Base-by-base conservation (phyloP, 1,140 invertebrate genomes). In the Drosophila rhopaloa region DNA sequence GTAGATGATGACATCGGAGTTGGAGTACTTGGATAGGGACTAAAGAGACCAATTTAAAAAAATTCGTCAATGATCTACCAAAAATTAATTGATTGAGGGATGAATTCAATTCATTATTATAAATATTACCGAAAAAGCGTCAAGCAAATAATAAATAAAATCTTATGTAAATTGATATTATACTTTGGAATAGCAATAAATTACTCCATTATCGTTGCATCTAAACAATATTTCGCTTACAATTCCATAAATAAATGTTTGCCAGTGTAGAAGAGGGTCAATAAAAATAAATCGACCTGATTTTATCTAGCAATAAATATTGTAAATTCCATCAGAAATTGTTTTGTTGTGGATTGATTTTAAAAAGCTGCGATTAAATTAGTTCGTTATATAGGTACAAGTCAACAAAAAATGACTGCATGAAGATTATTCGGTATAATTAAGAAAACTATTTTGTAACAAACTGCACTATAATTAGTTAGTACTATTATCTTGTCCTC, bases 1-100 rank as follows among this genome's bases (percentile, higher is more conserved):
- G 93, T 99, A 99, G 91, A 99, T 95, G 92, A 99, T 99, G 76
- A 99, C 98, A 93, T 99, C 98, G 46, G 98, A 99, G 94, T 99
- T 99, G 79, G 98, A 99, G 93, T 98, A 99, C 93, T 99, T 99
- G 63, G 98, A 99, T 47, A 99, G 93, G 5, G 99, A 97, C 94
- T 91, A 43, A 4, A 16, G 50, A 29, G 27, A 24, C 6, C 38
- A 10, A 35, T 51, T 27, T 27, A 0, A 48, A 19, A 5, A 11
- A 32, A 35, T 6, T 51, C 24, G 24, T 16, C 16, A 16, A 38
- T 10, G 37, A 4, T 38, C 0, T 7, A 32, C 8, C 29, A 32
- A 8, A 8, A 38, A 13, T 2, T 11, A 38, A 38, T 38, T 24
- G 24, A 24, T 24, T 4, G 24, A 24, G 24, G 2, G 24, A 24